A percentile compares a stretch with the other conserved stretches of the same genome.
Evolutionary conservation across 2,888 invertebrate species (phyloP).

Genomic region (Selenia dentaria): DNA sequence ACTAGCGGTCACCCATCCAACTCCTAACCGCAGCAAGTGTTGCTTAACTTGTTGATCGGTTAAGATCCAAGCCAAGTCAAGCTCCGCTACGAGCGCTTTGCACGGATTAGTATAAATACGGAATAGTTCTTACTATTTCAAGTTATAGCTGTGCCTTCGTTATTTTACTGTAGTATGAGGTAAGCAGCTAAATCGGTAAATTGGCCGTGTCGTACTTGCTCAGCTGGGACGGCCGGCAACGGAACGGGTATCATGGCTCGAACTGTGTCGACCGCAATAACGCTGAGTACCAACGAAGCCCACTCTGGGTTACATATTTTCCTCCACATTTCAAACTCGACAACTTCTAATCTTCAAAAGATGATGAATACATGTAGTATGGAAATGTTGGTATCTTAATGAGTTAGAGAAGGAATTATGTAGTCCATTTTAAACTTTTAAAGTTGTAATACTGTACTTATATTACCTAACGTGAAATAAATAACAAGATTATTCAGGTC

Average conservation of each 20-base stretch:
- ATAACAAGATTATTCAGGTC: no score
- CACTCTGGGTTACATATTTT: constrained; percentile 35
- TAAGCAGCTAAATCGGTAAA: constrained; percentile 36
- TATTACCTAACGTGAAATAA: no score
- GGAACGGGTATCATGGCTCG: constrained; percentile 21
- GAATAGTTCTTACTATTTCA: constrained; percentile 9
- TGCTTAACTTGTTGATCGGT: no score
- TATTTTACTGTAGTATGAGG: constrained; percentile 9
- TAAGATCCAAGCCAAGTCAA: no score
- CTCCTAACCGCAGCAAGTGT: no score
- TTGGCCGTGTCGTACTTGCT: constrained; percentile 26
- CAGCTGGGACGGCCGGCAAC: constrained; percentile 13
- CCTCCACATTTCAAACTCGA: constrained; percentile 43
- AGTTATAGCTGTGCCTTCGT: neutral
- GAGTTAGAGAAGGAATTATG: no score
- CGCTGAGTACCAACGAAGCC: constrained; percentile 43
- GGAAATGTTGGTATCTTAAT: no score
- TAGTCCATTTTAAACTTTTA: no score
- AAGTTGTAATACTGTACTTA: no score
- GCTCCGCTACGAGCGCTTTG: no score
- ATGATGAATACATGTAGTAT: constrained; percentile 32
- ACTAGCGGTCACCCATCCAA: no score
- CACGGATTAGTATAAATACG: no score
- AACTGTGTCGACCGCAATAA: constrained; percentile 43
- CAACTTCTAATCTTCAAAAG: constrained; percentile 33